Percentiles rank a stretch among this genome's conserved stretches.
These are phyloP conservation scores for Pseudomyrmex cubaensis DNA, from an alignment of 1,140 invertebrate genomes.

Conservation along the genomic window DNA sequence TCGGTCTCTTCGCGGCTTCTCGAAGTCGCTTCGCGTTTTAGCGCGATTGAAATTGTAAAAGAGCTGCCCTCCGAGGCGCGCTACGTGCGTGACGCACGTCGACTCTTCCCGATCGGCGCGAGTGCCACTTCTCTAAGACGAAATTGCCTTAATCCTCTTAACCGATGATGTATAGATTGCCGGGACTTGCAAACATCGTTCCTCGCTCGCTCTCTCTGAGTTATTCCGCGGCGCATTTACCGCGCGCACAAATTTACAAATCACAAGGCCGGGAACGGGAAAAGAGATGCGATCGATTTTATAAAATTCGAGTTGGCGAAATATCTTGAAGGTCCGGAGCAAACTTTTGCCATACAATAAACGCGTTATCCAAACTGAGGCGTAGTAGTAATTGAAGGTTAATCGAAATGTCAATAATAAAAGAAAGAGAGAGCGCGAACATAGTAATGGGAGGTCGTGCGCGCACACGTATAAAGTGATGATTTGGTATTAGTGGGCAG, in stretches of 20 bases:
- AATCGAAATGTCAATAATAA: slow-evolving; percentile 28
- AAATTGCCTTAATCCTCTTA: slow-evolving; percentile 58
- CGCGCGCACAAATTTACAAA: neutral
- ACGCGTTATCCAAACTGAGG: slow-evolving; percentile 30
- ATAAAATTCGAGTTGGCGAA: neutral
- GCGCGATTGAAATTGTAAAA: slow-evolving; percentile 48
- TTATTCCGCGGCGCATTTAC: neutral
- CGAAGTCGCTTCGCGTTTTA: slow-evolving; percentile 38
- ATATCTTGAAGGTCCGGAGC: slow-evolving; percentile 24
- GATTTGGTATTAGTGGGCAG: neutral
- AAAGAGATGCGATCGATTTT: neutral
- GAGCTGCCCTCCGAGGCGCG: slow-evolving; percentile 9
- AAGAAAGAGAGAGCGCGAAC: slow-evolving; percentile 30
- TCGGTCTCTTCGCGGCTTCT: slow-evolving; percentile 28
- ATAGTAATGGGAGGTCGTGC: slow-evolving; percentile 18
- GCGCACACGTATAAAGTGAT: slow-evolving; percentile 3
- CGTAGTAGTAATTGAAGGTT: slow-evolving; percentile 1
- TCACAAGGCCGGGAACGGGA: neutral
- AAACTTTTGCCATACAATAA: neutral
- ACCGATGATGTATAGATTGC: slow-evolving; percentile 42
- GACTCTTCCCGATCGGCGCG: slow-evolving; percentile 8
- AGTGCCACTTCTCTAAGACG: slow-evolving; percentile 27
- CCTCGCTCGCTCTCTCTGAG: slow-evolving; percentile 1
- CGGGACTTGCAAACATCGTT: slow-evolving; percentile 15
- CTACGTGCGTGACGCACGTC: slow-evolving; percentile 31